Percentiles rank a stretch among this genome's conserved stretches.
These are phyloP conservation scores for Periophthalmus modestus DNA, from an alignment of 2,113 vertebrate genomes.

Conservation along the genomic window DNA sequence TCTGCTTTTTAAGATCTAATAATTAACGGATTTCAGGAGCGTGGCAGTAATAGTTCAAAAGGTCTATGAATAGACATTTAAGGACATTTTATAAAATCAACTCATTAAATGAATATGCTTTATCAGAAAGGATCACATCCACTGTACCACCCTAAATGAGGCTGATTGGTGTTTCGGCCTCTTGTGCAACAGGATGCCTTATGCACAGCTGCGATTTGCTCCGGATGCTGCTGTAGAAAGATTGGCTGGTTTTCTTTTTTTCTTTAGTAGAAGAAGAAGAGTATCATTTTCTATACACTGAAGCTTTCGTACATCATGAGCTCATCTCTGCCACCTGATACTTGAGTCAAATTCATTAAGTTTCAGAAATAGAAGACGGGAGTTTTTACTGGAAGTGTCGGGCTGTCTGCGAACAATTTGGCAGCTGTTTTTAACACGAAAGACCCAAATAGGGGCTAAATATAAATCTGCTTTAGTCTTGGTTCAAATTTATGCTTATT, in stretches of 20 bases:
- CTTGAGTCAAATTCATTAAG: slow-evolving; percentile 59
- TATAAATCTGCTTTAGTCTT: slow-evolving; percentile 8
- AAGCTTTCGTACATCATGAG: slow-evolving; percentile 52
- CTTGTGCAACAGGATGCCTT: slow-evolving; percentile 72
- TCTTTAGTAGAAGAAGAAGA: slow-evolving; percentile 10
- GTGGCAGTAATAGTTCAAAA: neutral
- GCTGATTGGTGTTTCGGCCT: slow-evolving; percentile 23
- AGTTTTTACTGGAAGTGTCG: slow-evolving; percentile 61
- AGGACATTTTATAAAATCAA: neutral
- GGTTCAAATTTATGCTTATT: no score
- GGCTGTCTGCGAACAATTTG: slow-evolving; percentile 40
- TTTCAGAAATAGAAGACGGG: slow-evolving; percentile 62
- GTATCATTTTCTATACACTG: slow-evolving; percentile 45
- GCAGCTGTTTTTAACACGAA: slow-evolving; percentile 20
- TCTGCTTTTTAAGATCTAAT: neutral
- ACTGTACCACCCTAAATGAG: neutral
- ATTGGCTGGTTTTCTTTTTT: slow-evolving; percentile 14
- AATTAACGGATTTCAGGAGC: neutral
- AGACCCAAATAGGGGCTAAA: slow-evolving; percentile 24
- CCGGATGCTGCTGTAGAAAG: slow-evolving; percentile 73
- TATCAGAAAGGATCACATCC: neutral
- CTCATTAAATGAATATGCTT: neutral
- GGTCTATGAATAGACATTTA: neutral
- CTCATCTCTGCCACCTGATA: slow-evolving; percentile 63
- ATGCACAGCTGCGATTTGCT: slow-evolving; percentile 77